Evolutionary conservation across 1,140 invertebrate genomes (phyloP), one percentile per base, ranked within the genome.

Genomic region (Bombus turneri): DNA sequence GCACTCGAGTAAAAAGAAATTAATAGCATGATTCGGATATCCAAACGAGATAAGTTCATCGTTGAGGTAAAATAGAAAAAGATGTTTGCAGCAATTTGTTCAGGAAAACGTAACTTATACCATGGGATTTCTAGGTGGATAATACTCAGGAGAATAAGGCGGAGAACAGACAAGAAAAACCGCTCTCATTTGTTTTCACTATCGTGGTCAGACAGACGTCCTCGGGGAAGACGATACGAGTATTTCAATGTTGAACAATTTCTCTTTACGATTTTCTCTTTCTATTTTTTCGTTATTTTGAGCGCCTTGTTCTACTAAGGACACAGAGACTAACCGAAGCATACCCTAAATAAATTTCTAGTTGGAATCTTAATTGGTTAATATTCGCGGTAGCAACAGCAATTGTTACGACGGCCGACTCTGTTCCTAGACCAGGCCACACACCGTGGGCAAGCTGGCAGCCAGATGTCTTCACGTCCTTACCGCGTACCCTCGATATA

Each of bases 101-200:
- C 10, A 43, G 22, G 41, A 25, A n/a, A 15, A 28, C 31, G 37
- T 71, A 62, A 72, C 22, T 9, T 43, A 62, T 18, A 31, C 53
- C 18, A 31, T 22, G 9, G 37, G 37, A 72, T 81, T 22, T 57
- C 10, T 25, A 39, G 80, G 10, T 57, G 47, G 53, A 37, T 62
- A 81, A 71, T 57, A 37, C 37, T 28, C 68, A 39, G 13, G 47
- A 5, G 69, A 81, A 73, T 62, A 71, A 41, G 69, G 3, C 22
- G 37, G n/a, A 43, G 59, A 41, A 34, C 13, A 59, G 81, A 75
- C 79, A 53, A 74, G 71, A 75, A 72, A 82, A 82, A 82, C 81
- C 71, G 59, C 31, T 66, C 59, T 37, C 81, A 82, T 82, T 82
- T 82, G 81, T 82, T 82, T 82, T 75, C 80, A 82, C 72, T 82